These are phyloP conservation scores for Catonia carolina DNA, from an alignment of 2,888 invertebrate genomes.

Conservation along the genomic window DNA sequence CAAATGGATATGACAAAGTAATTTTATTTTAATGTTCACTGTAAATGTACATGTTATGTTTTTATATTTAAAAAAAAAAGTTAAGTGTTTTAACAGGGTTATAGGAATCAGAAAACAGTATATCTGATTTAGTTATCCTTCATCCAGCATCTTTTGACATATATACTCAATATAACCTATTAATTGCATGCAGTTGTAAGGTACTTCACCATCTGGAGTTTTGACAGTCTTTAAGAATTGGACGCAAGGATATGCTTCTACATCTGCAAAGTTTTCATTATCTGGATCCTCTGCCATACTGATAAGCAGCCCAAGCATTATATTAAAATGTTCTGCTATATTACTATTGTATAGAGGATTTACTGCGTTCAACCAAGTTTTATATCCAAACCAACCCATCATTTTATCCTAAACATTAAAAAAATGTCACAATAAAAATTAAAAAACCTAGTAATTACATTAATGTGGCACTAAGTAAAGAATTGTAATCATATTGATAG, in stretches of 20 bases:
- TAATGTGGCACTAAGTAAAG: no score
- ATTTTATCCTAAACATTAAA: neutral
- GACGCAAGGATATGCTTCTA: neutral
- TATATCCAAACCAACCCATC: neutral
- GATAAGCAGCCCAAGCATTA: neutral
- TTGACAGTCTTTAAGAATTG: neutral
- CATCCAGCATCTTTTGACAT: slow-evolving; percentile 1
- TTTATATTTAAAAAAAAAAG: no score
- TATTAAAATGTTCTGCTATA: neutral
- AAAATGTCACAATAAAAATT: no score
- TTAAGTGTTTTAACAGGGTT: no score
- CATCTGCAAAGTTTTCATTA: no score
- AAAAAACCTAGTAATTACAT: no score
- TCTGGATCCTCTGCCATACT: neutral
- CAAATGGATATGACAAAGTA: no score
- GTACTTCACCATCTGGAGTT: neutral
- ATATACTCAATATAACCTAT: neutral
- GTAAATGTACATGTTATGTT: no score
- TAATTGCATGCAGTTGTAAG: neutral
- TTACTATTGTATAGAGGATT: neutral
- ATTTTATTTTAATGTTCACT: no score
- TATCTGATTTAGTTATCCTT: no score
- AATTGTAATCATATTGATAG: no score
- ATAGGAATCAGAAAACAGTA: no score
- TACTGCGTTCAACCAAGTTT: neutral